These are phyloP conservation scores for Buathra laborator DNA, from an alignment of 2,888 invertebrate genomes.

Conservation along the genomic window DNA sequence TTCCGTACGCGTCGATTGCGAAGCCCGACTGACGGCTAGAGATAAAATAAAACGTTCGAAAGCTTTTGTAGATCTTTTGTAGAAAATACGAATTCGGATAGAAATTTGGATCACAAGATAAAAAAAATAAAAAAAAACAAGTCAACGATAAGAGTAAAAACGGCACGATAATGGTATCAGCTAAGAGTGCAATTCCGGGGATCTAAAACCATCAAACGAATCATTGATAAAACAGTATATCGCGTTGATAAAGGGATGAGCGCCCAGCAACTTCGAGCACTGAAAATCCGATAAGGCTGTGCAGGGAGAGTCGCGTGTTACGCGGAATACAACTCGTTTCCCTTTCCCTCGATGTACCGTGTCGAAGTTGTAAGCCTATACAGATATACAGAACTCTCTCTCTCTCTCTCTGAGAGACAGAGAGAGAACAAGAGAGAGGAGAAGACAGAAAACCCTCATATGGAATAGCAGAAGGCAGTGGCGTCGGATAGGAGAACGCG, in stretches of 20 bases:
- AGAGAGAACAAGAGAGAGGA: neutral
- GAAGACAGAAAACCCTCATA: constrained; percentile 1
- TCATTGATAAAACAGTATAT: constrained; percentile 12
- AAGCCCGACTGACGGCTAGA: too few relatives aligned
- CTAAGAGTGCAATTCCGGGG: neutral
- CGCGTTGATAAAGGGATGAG: neutral
- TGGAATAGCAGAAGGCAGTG: constrained; percentile 21
- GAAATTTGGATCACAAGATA: too few relatives aligned
- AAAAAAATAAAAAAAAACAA: neutral
- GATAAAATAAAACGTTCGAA: too few relatives aligned
- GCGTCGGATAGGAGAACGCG: constrained; percentile 3
- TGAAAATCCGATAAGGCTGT: constrained; percentile 4
- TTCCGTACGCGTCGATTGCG: too few relatives aligned
- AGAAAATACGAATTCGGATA: too few relatives aligned
- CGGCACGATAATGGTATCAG: neutral
- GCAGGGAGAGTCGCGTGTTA: neutral
- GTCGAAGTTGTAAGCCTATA: constrained; percentile 9
- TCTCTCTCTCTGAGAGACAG: too few relatives aligned
- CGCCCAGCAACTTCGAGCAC: neutral
- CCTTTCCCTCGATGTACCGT: neutral
- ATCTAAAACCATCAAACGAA: neutral
- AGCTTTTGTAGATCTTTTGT: too few relatives aligned
- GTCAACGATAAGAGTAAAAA: neutral
- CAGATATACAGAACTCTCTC: neutral
- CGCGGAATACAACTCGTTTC: constrained; percentile 11